Evolutionary conservation across 1,140 invertebrate species (phyloP), one percentile per base, ranked within the genome.

Genomic region (Caenorhabditis latens): DNA sequence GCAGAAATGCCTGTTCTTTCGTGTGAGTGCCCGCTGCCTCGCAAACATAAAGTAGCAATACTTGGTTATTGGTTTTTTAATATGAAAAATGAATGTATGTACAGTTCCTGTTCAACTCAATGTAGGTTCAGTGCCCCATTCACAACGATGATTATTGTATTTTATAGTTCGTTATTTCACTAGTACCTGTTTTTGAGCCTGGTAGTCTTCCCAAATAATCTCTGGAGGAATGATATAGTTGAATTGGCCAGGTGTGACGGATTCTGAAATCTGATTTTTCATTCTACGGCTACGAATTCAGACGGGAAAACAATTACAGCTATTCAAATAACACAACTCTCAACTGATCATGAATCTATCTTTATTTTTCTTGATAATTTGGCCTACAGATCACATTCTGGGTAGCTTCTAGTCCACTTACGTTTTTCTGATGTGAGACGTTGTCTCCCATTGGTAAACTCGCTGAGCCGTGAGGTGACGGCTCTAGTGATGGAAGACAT

Each of bases 1-100:
- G 71, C 71, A 46, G 71, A 79, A 79, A 79, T 79, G 71, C 71
- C 71, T 79, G 71, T 79, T 79, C 71, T 79, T 79, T 71, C 42
- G 24, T 53, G 46, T 79, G 71, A 48, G 11, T 53, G 71, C 6
- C 46, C 46, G 8, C 2, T n/a, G 14, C 71, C 32, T 71, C 65
- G 65, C 65, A 71, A 71, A 71, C 65, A 71, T 71, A 71, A 71
- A 48, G 65, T 71, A 71, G 65, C 40, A 71, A 71, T 71, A 71
- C 21, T 71, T 32, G 42, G 65, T 71, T 71, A 71, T 71, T 43
- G 43, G 42, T 43, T 71, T 71, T 48, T 71, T 71, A 40, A 16
- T 21, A 50, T 24, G 21, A 50, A 32, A 75, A 75, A 75, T 46
- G 46, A 65, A 11, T 65, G 50, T 14, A 53, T 71, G 65, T 71